phyloP scores from a whole-genome alignment of 2,888 invertebrate species.

The Galerucella calmariensis region DNA sequence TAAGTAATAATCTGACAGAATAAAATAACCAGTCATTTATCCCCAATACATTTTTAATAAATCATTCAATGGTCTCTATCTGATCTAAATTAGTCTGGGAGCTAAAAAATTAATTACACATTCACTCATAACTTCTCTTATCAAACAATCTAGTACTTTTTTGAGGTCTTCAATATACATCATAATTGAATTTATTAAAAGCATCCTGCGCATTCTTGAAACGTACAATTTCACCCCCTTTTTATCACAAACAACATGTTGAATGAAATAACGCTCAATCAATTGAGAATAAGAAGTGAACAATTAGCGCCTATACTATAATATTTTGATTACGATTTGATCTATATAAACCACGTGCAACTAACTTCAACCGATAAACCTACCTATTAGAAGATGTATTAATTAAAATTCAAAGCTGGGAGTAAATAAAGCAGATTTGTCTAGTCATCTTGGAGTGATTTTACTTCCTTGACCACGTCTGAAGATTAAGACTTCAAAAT shows the following conservation, averaged over 20 bases:
- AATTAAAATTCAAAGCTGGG: constrained; percentile 25
- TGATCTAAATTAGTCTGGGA: not conserved
- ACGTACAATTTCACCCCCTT: too few relatives aligned
- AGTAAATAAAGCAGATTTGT: constrained; percentile 12
- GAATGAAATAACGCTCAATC: too few relatives aligned
- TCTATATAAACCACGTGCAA: constrained; percentile 21
- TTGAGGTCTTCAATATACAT: too few relatives aligned
- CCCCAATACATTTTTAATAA: constrained; percentile 31
- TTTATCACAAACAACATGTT: too few relatives aligned
- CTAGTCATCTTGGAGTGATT: constrained; percentile 21
- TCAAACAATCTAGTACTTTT: too few relatives aligned
- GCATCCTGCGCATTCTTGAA: too few relatives aligned
- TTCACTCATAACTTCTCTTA: too few relatives aligned
- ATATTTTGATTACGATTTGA: not conserved
- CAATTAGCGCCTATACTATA: not conserved
- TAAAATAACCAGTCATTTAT: constrained; percentile 27
- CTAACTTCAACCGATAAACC: constrained; percentile 28
- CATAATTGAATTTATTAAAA: too few relatives aligned
- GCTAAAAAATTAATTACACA: not conserved
- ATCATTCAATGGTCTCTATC: constrained; percentile 3
- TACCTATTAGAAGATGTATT: constrained; percentile 27
- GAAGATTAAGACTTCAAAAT: constrained; percentile 10
- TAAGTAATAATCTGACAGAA: constrained; percentile 32
- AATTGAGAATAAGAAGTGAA: too few relatives aligned
- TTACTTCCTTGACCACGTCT: not conserved